Conservation (phyloP, 2,113 vertebrate genomes). For the Enhydra lutris region DNA sequence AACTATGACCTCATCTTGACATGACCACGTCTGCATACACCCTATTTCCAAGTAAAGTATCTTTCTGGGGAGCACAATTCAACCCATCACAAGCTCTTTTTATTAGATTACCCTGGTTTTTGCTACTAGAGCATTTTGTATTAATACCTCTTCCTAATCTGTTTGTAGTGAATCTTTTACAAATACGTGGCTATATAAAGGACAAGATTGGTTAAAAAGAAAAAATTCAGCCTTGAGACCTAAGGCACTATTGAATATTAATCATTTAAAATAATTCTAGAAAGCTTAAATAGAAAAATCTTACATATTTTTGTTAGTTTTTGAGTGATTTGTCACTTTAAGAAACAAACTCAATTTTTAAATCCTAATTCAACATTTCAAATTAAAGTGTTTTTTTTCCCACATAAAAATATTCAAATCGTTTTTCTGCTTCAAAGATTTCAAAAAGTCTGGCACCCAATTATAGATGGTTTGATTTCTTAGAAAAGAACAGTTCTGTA, state of each 20-base stretch:
- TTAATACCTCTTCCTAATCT: neutral
- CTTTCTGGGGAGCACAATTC: neutral
- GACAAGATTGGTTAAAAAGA: neutral
- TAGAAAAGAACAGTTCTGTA: neutral
- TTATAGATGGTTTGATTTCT: constrained; percentile 44
- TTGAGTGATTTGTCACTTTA: neutral
- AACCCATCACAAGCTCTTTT: neutral
- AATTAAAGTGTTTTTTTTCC: neutral
- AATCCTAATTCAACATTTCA: neutral
- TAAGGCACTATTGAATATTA: neutral
- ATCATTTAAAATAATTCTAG: neutral
- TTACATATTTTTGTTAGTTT: neutral
- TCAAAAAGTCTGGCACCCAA: constrained; percentile 3
- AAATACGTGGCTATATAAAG: neutral
- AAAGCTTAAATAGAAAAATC: neutral
- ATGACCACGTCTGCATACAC: neutral
- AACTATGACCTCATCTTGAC: neutral
- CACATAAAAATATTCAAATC: constrained; percentile 45
- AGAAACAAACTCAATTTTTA: neutral
- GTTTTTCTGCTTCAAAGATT: constrained; percentile 56
- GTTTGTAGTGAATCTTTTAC: neutral
- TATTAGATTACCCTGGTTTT: neutral
- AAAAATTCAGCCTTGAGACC: neutral
- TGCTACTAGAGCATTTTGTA: too few species aligned
- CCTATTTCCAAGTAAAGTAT: neutral